Percentiles rank a stretch among this genome's conserved stretches.
These are phyloP conservation scores for Uloborus plumipes DNA, from an alignment of 2,888 invertebrate genomes.

Conservation along the genomic window DNA sequence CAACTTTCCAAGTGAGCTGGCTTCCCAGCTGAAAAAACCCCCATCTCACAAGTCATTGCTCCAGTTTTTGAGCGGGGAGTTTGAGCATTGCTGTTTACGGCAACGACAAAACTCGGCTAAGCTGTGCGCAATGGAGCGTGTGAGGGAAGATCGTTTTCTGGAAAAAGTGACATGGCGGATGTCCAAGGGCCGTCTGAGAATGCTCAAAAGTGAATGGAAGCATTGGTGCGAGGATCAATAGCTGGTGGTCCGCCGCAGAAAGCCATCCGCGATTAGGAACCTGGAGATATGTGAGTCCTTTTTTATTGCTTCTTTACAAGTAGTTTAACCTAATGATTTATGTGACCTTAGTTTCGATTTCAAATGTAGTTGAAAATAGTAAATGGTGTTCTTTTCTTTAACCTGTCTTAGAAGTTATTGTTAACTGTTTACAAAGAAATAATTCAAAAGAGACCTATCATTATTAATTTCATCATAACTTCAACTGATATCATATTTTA, in stretches of 20 bases:
- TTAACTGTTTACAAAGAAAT: too few species aligned
- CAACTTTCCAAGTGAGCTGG: background rate
- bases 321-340: background rate
- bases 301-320: background rate
- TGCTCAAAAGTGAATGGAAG: slow-evolving; percentile 22
- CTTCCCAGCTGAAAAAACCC: too few species aligned
- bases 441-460: too few species aligned
- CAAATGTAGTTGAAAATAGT: too few species aligned
- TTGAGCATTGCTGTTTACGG: too few species aligned
- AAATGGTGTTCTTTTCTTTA: too few species aligned
- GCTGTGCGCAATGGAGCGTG: too few species aligned
- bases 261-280: background rate
- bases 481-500: too few species aligned
- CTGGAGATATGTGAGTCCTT: slow-evolving; percentile 25
- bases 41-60: slow-evolving; percentile 9
- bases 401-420: too few species aligned
- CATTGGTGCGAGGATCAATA: slow-evolving; percentile 14
- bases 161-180: slow-evolving; percentile 32
- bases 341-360: background rate
- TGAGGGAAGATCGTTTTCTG: background rate
- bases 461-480: too few species aligned
- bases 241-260: background rate
- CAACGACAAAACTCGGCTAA: too few species aligned
- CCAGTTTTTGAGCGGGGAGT: slow-evolving; percentile 12
- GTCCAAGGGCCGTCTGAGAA: slow-evolving; percentile 8